phyloP scores from a whole-genome alignment of 2,888 invertebrate genomes.

The Morpho deidamia region DNA sequence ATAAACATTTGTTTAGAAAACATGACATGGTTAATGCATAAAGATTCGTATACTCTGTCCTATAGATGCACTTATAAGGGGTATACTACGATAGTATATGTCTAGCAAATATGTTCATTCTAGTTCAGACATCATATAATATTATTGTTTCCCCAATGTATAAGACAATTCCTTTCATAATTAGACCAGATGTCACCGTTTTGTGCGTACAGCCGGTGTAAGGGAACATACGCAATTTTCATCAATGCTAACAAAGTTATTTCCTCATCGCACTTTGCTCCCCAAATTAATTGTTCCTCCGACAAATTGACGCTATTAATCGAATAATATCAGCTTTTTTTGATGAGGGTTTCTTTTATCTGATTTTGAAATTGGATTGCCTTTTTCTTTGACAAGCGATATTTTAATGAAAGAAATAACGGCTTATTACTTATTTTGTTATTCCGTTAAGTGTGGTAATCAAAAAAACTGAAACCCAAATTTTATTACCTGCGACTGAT shows the following conservation, averaged over 20 bases:
- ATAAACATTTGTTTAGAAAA: too few species aligned
- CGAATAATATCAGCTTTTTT: slow-evolving; percentile 49
- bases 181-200: slow-evolving; percentile 12
- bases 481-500: too few species aligned
- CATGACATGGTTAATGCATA: too few species aligned
- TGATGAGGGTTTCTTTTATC: slow-evolving; percentile 59
- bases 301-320: slow-evolving; percentile 62
- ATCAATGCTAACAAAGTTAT: slow-evolving; percentile 50
- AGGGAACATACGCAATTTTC: slow-evolving; percentile 27
- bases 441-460: too few species aligned
- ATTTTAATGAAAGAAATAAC: background rate
- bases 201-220: slow-evolving; percentile 15
- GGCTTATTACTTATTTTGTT: too few species aligned
- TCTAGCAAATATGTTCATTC: background rate
- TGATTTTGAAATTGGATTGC: slow-evolving; percentile 33
- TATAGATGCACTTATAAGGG: background rate
- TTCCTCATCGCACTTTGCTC: slow-evolving; percentile 46
- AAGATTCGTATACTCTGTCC: too few species aligned
- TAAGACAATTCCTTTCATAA: slow-evolving; percentile 8
- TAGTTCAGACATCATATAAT: background rate
- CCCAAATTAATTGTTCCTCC: slow-evolving; percentile 42
- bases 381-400: background rate
- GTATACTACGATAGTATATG: background rate
- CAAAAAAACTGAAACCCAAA: too few species aligned
- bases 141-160: slow-evolving; percentile 1